A percentile compares a stretch with the other conserved stretches of the same genome.
Conservation (phyloP, 2,113 vertebrate species). For the Deroptyus accipitrinus region DNA sequence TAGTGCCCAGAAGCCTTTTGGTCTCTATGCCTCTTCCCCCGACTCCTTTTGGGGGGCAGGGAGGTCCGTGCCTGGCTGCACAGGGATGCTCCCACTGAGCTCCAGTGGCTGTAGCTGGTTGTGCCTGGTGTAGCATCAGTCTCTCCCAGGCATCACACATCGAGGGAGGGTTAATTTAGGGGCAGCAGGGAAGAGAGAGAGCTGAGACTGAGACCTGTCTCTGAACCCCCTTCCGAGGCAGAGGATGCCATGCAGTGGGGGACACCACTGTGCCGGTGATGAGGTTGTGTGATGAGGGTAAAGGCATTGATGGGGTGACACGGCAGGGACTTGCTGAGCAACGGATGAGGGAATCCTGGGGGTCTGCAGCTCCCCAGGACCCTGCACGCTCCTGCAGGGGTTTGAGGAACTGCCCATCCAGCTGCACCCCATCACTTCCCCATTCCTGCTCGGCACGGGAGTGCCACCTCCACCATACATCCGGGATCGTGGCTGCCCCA, state of each 20-base stretch:
- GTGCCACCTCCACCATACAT: background rate
- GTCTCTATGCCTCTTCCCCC: background rate
- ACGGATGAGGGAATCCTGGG: rapidly evolving
- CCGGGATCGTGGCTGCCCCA: rapidly evolving
- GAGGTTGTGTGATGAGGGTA: background rate
- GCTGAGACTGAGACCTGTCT: background rate
- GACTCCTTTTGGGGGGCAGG: background rate
- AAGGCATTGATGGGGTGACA: background rate
- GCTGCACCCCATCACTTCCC: background rate
- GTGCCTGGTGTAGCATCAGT: background rate
- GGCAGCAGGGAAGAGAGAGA: background rate
- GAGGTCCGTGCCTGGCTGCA: background rate
- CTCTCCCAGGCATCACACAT: background rate
- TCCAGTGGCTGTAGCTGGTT: background rate
- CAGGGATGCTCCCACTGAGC: background rate
- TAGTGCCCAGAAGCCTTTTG: background rate
- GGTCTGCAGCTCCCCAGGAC: background rate
- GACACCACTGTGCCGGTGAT: background rate
- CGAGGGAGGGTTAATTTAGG: background rate
- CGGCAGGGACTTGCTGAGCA: background rate
- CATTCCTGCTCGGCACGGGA: rapidly evolving
- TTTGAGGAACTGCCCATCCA: background rate
- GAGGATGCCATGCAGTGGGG: background rate
- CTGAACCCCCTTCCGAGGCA: background rate
- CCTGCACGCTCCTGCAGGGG: background rate